Conservation (phyloP, 2,888 invertebrate species). For the Bombylius major region DNA sequence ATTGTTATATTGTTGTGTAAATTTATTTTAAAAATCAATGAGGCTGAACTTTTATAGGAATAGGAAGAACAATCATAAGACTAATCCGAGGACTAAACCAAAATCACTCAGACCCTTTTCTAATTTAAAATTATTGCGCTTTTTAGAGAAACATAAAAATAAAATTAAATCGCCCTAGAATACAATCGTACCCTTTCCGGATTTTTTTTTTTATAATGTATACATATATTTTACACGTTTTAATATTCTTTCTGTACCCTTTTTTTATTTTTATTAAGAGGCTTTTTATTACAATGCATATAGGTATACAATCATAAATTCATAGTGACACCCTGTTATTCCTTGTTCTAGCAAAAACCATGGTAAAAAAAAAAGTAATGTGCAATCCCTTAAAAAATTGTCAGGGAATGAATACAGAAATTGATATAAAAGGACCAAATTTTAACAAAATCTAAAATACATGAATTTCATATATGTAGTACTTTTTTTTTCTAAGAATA, state of each 20-base stretch:
- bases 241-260: not conserved
- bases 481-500: no score
- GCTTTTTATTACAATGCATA: not conserved
- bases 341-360: slow-evolving; percentile 14
- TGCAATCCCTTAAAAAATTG: no score
- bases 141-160: slow-evolving; percentile 19
- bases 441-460: no score
- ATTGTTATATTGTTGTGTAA: no score
- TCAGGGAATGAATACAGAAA: no score
- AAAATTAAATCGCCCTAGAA: slow-evolving; percentile 19
- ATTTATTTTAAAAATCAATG: not conserved
- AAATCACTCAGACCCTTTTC: not conserved
- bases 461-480: no score
- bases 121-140: slow-evolving; percentile 21
- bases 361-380: no score
- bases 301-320: slow-evolving; percentile 17
- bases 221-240: not conserved
- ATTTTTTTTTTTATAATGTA: not conserved
- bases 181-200: slow-evolving; percentile 15
- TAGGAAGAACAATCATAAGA: not conserved
- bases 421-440: no score
- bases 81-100: not conserved
- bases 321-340: slow-evolving; percentile 16
- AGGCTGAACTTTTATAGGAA: not conserved
- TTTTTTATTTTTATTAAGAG: not conserved